Evolutionary conservation across 2,113 vertebrate genomes (phyloP), one percentile per base, ranked within the genome.

Genomic region (Upupa epops): DNA sequence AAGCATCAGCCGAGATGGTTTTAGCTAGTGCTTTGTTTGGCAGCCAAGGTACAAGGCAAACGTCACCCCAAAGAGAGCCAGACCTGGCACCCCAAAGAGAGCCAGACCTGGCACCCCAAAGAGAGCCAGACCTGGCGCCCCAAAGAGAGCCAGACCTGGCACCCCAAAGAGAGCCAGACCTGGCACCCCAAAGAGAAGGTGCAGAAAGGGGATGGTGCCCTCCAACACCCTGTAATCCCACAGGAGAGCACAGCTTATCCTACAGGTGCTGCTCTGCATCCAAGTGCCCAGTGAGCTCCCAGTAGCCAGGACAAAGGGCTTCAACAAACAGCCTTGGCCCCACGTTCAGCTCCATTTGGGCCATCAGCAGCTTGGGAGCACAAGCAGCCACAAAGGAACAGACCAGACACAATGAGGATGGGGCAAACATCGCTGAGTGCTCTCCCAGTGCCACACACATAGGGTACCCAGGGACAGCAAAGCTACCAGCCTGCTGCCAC

Each of bases 381-480:
- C 32, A 51, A 61, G 69, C 29, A 37, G 45, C 9, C 60, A 64
- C 37, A 63, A 56, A 31, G 2, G 2, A 17, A 45, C 2, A 24
- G 36, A 26, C 11, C 36, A 25, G 12, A 21, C 14, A 31, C 7
- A 1, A 29, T 26, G 25, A 45, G 11, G 21, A 7, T 36, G 31
- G 58, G 26, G 45, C 56, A 61, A 56, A 45, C 10, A 0, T 13
- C 4, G 36, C 58, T 13, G 8, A 4, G 3, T 40, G 36, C 52
- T 6, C 46, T 19, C 58, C 58, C 13, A 0, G 0, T 15, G 51
- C 2, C 1, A 0, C 5, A 17, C 5, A 17, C 48, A 8, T 31
- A 28, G 28, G 15, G 10, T 19, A 26, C 31, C 20, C 54, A 2
- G 0, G 40, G 17, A 73, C 65, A 72, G 20, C 66, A 80, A 73